phyloP scores from a whole-genome alignment of 1,140 invertebrate genomes.

The Platyura marginata region DNA sequence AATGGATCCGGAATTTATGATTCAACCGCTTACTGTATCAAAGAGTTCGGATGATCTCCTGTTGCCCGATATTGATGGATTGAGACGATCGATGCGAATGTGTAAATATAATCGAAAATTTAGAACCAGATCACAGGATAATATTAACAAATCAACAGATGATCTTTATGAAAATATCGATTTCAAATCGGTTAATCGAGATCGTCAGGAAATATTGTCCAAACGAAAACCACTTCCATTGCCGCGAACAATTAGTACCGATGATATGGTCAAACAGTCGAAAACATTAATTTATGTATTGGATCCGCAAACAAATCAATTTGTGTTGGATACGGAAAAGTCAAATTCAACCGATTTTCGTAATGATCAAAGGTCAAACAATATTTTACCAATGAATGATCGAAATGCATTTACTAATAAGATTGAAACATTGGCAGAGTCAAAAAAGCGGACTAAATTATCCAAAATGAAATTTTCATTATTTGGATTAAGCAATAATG shows the following conservation, averaged over 20 bases:
- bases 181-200: neutral
- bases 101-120: no score
- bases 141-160: no score
- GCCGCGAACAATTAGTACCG: neutral
- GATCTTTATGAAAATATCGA: no score
- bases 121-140: no score
- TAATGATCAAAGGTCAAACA: no score
- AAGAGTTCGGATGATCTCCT: constrained; percentile 1
- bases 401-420: no score
- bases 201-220: neutral
- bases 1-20: neutral
- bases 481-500: no score
- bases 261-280: neutral
- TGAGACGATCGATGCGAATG: neutral
- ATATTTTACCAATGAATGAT: no score
- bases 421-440: no score
- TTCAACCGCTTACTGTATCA: neutral
- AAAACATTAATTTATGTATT: constrained; percentile 1
- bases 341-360: no score
- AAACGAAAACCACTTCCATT: constrained; percentile 2
- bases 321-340: constrained; percentile 2
- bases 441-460: no score
- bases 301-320: constrained; percentile 1
- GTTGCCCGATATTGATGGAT: constrained; percentile 3
- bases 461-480: no score